Percentiles rank a stretch among this genome's conserved stretches.
phyloP scores from a whole-genome alignment of 92 coral and sea anemone genomes.

The Palythoa grandis region DNA sequence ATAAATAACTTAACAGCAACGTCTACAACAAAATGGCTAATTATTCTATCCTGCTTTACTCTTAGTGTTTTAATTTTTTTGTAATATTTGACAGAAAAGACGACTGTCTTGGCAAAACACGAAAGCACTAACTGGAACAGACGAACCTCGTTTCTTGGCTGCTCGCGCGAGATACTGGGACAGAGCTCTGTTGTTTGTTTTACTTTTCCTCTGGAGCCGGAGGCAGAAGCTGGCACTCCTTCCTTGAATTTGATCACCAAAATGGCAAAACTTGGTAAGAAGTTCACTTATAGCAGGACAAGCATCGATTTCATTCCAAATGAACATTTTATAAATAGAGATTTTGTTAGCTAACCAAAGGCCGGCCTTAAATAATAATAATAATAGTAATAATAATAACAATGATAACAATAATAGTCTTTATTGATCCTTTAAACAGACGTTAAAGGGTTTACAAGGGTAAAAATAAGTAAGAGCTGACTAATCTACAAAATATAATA shows the following conservation, averaged over 20 bases:
- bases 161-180: constrained; percentile 74
- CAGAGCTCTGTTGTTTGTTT: constrained; percentile 68
- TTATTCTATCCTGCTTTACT: not conserved
- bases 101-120: not conserved
- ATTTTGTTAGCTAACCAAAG: too few relatives aligned
- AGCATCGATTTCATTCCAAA: not conserved
- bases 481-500: too few relatives aligned
- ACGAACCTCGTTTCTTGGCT: constrained; percentile 59
- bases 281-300: not conserved
- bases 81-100: not conserved
- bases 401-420: too few relatives aligned
- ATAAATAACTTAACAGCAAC: too few relatives aligned
- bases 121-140: constrained; percentile 43
- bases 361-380: too few relatives aligned
- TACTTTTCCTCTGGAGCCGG: constrained; percentile 28
- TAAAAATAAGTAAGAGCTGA: too few relatives aligned
- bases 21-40: not conserved
- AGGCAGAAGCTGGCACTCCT: not conserved
- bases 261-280: constrained; percentile 60
- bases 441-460: too few relatives aligned
- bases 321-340: not conserved
- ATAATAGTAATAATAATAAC: too few relatives aligned
- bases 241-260: constrained; percentile 65
- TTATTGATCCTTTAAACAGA: too few relatives aligned
- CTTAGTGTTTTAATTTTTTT: not conserved